Conservation (phyloP, 2,797 vertebrate species). For the Syngnathus acus region DNA sequence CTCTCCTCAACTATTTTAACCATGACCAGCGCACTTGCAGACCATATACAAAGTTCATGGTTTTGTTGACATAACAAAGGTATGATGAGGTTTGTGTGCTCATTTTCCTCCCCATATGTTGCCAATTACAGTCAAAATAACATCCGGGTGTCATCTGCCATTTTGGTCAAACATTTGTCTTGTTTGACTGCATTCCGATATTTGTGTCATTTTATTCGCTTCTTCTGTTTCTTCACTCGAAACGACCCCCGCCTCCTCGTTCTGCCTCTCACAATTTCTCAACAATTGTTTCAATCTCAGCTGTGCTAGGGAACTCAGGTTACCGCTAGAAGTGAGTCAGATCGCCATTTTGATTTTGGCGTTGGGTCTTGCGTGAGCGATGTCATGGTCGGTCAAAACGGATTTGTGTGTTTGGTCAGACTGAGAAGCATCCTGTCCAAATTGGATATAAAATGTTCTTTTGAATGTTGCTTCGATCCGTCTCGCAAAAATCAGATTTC, state of each 20-base stretch:
- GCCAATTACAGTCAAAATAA: slow-evolving; percentile 35
- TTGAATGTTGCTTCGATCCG: too few species aligned
- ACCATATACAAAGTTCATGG: slow-evolving; percentile 2
- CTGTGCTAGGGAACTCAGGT: slow-evolving; percentile 44
- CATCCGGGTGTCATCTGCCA: slow-evolving; percentile 36
- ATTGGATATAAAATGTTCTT: too few species aligned
- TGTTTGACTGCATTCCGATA: slow-evolving; percentile 16
- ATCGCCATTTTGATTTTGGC: slow-evolving; percentile 19
- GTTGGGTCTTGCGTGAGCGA: neutral
- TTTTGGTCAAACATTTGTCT: slow-evolving; percentile 8
- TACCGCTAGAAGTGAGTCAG: too few species aligned
- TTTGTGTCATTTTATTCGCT: neutral
- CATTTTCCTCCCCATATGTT: slow-evolving; percentile 25
- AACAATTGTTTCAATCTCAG: slow-evolving; percentile 55
- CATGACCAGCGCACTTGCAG: neutral
- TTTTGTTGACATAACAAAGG: too few species aligned
- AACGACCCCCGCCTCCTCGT: slow-evolving; percentile 18
- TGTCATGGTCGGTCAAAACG: too few species aligned
- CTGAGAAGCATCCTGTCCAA: too few species aligned
- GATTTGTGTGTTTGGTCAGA: too few species aligned
- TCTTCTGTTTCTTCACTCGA: too few species aligned
- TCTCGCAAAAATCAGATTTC: too few species aligned
- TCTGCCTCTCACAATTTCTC: slow-evolving; percentile 42
- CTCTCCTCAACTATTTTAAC: neutral
- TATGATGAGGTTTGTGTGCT: neutral